phyloP scores from a whole-genome alignment of 2,797 vertebrate species.

The Coregonus sp. region DNA sequence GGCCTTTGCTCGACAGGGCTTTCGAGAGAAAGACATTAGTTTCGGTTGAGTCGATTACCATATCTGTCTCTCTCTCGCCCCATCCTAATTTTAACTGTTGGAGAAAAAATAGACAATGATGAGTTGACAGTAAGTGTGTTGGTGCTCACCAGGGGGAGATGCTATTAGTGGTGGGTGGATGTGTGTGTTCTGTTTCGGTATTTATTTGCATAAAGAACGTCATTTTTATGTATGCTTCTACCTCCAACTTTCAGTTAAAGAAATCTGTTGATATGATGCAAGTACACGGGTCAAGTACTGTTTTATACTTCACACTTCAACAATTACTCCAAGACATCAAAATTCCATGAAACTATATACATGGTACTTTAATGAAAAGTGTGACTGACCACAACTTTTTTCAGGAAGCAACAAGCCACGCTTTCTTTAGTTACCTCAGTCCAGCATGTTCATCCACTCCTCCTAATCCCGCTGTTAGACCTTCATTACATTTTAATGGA shows the following conservation, averaged over 20 bases:
- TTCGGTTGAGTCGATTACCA: conserved; percentile 7
- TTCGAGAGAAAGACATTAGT: neutral
- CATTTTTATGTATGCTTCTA: neutral
- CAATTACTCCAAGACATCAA: neutral
- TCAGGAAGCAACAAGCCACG: neutral
- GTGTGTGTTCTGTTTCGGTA: neutral
- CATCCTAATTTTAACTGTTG: conserved; percentile 8
- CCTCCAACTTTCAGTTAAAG: neutral
- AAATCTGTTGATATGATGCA: neutral
- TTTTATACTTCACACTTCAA: neutral
- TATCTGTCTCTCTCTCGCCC: conserved; percentile 1
- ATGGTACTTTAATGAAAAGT: neutral
- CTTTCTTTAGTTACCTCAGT: neutral
- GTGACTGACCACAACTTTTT: neutral
- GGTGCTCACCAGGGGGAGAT: neutral
- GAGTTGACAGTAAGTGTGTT: neutral
- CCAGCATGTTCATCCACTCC: neutral
- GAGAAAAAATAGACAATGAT: neutral
- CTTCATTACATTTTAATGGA: neutral
- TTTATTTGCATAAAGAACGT: neutral
- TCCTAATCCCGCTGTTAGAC: neutral
- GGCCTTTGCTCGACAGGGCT: conserved; percentile 9
- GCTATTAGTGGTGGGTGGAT: neutral
- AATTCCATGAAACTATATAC: neutral
- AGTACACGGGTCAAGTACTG: neutral